Evolutionary conservation across 2,797 vertebrate species (phyloP), one percentile per base, ranked within the genome.

Genomic region (Halcyon chelicuti): DNA sequence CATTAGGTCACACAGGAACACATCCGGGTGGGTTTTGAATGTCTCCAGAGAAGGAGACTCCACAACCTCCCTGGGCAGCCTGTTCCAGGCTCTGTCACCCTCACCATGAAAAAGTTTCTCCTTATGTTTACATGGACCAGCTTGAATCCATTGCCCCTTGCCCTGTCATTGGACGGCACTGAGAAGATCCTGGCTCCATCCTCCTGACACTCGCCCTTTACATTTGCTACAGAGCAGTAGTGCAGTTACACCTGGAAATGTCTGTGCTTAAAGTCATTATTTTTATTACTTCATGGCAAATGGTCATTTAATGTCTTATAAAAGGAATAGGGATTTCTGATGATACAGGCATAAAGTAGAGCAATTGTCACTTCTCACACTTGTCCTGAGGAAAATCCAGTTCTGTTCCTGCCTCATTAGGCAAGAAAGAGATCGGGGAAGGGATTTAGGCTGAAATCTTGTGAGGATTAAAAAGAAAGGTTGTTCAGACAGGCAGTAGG

Each of bases 231-330:
- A 37, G 42, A 71, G 19, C 16, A 61, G 26, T 0, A 70, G 4
- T 14, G 62, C 16, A 44, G 6, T 52, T 67, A 20, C 15, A 39
- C 19, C 16, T 19, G 51, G 23, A 47, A 71, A 60, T 19, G 5
- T 20, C 25, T 63, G 12, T n/a, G n/a, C 39, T 87, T 79, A 37
- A 82, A 9, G 23, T 37, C 23, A 31, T 73, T 23, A 2, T 1
- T 35, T 87, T 70, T 79, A 77, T 42, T 47, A 3, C n/a, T 60
- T 60, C 39, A 8, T 3, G 42, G 11, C 8, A 68, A 74, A 58
- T 6, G n/a, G 5, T 60, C 47, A 23, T 65, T 60, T 79, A 73
- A 44, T 0, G 0, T 6, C 2, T 0, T 25, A 29, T 25, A 35
- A 65, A 88, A 93, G 17, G 33, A 33, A 5, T 2, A 62, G n/a